Conservation (phyloP, 2,888 invertebrate genomes). For the Cantharis flavilabris region DNA sequence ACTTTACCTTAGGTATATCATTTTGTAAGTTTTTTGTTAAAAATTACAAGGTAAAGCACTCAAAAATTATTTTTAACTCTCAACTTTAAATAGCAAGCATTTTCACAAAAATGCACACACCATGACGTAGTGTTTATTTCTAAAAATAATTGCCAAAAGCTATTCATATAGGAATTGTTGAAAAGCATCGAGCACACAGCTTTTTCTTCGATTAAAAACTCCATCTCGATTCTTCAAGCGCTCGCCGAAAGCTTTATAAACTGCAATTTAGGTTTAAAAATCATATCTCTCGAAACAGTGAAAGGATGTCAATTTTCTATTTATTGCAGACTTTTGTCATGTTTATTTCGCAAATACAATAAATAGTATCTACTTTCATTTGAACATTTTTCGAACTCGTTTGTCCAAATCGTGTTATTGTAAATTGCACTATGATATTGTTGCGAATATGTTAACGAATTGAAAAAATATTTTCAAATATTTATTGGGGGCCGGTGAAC, state of each 20-base stretch:
- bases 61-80: neutral
- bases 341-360: neutral
- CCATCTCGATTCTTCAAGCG: neutral
- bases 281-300: neutral
- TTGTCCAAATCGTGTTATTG: neutral
- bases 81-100: neutral
- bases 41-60: neutral
- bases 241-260: neutral
- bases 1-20: neutral
- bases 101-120: neutral
- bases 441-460: slow-evolving; percentile 45
- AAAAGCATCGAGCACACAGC: neutral
- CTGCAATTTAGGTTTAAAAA: neutral
- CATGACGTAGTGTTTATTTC: neutral
- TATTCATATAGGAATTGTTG: neutral
- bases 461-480: slow-evolving; percentile 50
- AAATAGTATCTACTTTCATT: neutral
- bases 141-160: neutral
- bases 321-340: neutral
- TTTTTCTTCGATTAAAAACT: neutral
- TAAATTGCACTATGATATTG: neutral
- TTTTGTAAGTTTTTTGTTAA: neutral
- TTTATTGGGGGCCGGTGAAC: slow-evolving; percentile 52
- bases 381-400: neutral
- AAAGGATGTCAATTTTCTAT: neutral